Conservation (phyloP, 1,140 invertebrate species). For the Stenopsyche tienmushanensis region DNA sequence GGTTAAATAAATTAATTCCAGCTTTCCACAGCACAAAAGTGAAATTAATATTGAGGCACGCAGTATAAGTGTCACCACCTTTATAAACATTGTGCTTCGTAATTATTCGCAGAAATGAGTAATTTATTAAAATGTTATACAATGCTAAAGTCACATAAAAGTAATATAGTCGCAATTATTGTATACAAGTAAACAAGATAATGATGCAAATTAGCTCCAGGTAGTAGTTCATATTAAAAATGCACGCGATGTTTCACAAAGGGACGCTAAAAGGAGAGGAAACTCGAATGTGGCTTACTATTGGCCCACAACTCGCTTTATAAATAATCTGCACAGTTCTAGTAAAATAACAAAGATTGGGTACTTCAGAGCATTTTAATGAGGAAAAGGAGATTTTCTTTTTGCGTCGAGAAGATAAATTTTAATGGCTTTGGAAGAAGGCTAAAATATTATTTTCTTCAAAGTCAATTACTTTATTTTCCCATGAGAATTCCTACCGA, state of each 20-base stretch:
- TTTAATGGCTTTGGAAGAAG: too few relatives aligned
- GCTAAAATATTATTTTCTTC: too few relatives aligned
- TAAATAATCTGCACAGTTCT: neutral
- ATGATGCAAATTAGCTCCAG: conserved; percentile 22
- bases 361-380: neutral
- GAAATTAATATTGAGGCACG: too few relatives aligned
- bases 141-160: neutral
- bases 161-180: conserved; percentile 20
- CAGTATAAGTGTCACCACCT: too few relatives aligned
- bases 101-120: conserved; percentile 5
- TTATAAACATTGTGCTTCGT: too few relatives aligned
- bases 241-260: conserved; percentile 8
- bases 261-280: neutral
- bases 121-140: conserved; percentile 16
- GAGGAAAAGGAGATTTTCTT: conserved; percentile 3
- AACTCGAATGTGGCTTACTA: neutral
- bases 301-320: neutral
- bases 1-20: too few relatives aligned
- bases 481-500: too few relatives aligned
- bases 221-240: conserved; percentile 1
- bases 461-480: too few relatives aligned
- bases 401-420: too few relatives aligned
- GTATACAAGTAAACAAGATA: conserved; percentile 17
- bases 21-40: too few relatives aligned
- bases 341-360: neutral